Percentiles rank a stretch among this genome's conserved stretches.
Conservation (phyloP, 2,113 vertebrate genomes). For the Melierax canorus region DNA sequence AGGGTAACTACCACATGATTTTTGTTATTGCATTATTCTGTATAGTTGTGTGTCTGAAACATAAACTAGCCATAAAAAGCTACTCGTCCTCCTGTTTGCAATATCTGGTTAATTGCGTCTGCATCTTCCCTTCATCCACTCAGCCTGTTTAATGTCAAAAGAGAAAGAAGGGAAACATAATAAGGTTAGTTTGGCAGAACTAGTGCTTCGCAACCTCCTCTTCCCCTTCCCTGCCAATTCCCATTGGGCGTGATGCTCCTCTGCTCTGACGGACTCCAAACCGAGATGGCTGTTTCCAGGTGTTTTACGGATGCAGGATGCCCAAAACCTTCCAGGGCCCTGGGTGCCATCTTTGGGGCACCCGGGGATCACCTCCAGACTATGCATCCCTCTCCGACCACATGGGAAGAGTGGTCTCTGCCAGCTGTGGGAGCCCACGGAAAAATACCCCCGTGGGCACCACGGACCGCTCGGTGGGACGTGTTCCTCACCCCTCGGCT, state of each 20-base stretch:
- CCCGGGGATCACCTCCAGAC: not conserved
- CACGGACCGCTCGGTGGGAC: rapidly evolving
- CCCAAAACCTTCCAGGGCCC: not conserved
- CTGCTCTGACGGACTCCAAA: not conserved
- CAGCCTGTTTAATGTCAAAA: constrained; percentile 34
- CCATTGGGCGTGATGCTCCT: not conserved
- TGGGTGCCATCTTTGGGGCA: not conserved
- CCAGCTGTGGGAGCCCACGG: not conserved
- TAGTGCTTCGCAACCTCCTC: not conserved
- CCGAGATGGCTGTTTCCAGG: not conserved
- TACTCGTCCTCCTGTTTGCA: not conserved
- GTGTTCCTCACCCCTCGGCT: rapidly evolving
- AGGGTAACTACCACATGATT: not conserved
- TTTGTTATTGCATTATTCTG: constrained; percentile 40
- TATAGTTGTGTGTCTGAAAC: constrained; percentile 1
- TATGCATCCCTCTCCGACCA: not conserved
- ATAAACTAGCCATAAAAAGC: constrained; percentile 21
- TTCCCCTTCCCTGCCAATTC: not conserved
- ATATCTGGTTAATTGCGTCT: constrained; percentile 32
- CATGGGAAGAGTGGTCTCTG: not conserved
- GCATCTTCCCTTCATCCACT: not conserved
- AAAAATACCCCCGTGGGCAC: rapidly evolving
- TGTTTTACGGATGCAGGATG: not conserved
- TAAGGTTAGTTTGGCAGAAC: not conserved
- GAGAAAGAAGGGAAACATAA: constrained; percentile 10